Base-by-base conservation (phyloP, 2,888 invertebrate species). In the Diarsia brunnea region DNA sequence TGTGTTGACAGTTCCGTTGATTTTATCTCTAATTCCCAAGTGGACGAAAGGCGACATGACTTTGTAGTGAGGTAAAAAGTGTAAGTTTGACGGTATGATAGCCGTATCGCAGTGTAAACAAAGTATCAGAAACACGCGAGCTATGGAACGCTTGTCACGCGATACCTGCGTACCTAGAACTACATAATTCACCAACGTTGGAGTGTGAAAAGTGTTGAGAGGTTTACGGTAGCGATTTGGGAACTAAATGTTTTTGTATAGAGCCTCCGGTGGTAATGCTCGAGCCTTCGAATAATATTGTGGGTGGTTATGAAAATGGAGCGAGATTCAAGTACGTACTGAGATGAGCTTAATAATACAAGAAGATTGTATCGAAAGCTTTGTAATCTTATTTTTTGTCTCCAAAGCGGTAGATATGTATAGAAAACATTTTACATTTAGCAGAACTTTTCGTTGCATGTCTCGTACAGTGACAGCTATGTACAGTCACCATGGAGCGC, bases 61-160 rank as follows among this genome's bases (percentile, higher is more conserved):
- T 10, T 82, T 77, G 67, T 60, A 53, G 49, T 45, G 78, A 65
- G 27, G 38, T 73, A 67, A 87, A 88, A 86, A 85, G 85, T 78
- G 79, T 81, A 82, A 71, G 75, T 81, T 82, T 86, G 86, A 68
- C 84, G 84, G 81, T 69, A 75, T 87, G 86, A 87, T 85, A 84
- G 82, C 86, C 88, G 86, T 82, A 76, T 87, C 87, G 74, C 78
- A 75, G 80, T 79, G 86, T 87, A 88, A 90, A 90, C 88, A 89
- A 85, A 78, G 86, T 73, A 71, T 66, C 78, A 75, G 77, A 65
- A 82, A 79, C 93, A 92, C 91, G 92, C 92, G 82, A 92, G 78
- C 66, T 79, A 85, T 85, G 72, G 82, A 86, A 69, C 71, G 79
- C 69, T 67, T 75, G 88, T 87, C 92, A 90, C 89, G 90, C 89